Evolutionary conservation across 2,888 invertebrate species (phyloP).

Genomic region (Julus scandinavius): DNA sequence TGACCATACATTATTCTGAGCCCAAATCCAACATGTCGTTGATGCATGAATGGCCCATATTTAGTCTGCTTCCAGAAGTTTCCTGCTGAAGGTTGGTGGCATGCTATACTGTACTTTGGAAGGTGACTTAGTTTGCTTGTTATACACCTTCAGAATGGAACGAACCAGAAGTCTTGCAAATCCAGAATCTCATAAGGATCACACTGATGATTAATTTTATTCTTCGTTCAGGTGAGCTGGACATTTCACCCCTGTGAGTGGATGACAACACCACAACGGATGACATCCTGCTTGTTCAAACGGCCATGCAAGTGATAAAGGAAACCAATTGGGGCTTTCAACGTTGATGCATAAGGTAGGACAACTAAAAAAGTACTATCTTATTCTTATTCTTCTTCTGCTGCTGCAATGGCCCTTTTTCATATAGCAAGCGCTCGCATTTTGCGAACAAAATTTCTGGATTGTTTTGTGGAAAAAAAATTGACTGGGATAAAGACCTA

Average conservation of each 20-base stretch:
- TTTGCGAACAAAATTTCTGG: neutral
- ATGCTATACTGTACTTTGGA: neutral
- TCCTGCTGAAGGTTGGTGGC: neutral
- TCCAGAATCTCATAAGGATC: neutral
- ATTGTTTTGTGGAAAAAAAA: neutral
- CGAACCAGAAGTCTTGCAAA: neutral
- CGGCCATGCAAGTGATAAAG: neutral
- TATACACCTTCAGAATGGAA: neutral
- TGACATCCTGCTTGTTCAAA: neutral
- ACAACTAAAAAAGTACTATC: neutral
- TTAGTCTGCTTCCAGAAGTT: neutral
- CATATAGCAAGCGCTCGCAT: neutral
- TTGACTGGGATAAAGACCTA: neutral
- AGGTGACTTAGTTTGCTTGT: neutral
- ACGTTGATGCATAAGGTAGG: neutral
- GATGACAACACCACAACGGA: neutral
- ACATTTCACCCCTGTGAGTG: neutral
- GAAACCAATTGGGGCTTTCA: neutral
- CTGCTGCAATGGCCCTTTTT: neutral
- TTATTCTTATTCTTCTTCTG: neutral
- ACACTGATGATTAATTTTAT: neutral
- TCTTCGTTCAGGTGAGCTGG: neutral
- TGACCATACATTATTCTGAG: neutral
- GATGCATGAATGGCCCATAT: neutral
- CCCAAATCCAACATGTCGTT: neutral